Conservation (phyloP, 2,113 vertebrate species). For the Hippocampus guttulatus region DNA sequence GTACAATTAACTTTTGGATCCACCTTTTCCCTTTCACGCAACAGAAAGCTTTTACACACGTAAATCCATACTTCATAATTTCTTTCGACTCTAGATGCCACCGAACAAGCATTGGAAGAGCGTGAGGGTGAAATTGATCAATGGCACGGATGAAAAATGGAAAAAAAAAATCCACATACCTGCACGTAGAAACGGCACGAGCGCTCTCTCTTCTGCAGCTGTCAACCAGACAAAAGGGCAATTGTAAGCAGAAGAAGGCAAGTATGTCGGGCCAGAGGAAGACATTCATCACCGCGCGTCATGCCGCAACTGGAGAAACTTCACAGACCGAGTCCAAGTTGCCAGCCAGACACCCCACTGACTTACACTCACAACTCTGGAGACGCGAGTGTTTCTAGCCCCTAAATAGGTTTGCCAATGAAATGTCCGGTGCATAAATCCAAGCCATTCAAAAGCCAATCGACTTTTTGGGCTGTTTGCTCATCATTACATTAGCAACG, state of each 20-base stretch:
- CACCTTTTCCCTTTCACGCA: too few species aligned
- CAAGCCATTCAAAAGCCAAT: neutral
- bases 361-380: neutral
- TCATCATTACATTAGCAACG: neutral
- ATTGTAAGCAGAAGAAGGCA: conserved; percentile 39
- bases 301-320: neutral
- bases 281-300: neutral
- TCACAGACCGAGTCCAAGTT: neutral
- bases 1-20: too few species aligned
- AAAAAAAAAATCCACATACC: conserved; percentile 73
- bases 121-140: neutral
- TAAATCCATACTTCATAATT: too few species aligned
- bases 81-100: too few species aligned
- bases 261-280: neutral
- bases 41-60: too few species aligned
- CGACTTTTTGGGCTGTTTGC: neutral
- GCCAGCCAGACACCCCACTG: neutral
- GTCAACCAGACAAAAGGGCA: conserved; percentile 72
- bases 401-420: neutral
- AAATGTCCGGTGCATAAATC: neutral
- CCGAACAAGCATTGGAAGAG: neutral
- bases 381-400: neutral
- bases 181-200: conserved; percentile 98
- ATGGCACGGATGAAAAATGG: neutral
- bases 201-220: conserved; percentile 99